phyloP scores from a whole-genome alignment of 2,888 invertebrate genomes.

The Elysia crispata region DNA sequence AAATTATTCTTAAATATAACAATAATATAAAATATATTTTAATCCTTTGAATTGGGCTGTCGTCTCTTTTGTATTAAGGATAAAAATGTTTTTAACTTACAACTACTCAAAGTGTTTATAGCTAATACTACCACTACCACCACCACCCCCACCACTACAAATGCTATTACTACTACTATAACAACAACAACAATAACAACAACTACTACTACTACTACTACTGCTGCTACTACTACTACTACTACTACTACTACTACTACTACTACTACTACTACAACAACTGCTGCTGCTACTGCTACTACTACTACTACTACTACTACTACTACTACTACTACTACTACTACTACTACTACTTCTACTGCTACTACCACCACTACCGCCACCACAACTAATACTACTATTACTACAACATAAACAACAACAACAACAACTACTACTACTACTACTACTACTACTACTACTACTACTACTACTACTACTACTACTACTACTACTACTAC shows the following conservation, averaged over 20 bases:
- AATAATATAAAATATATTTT: no score
- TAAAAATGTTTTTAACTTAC: no score
- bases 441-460: slow-evolving; percentile 9
- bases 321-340: slow-evolving; percentile 9
- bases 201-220: slow-evolving; percentile 19
- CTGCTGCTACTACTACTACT: slow-evolving; percentile 11
- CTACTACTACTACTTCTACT: slow-evolving; percentile 4
- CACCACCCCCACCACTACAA: no score
- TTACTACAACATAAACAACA: no score
- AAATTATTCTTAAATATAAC: no score
- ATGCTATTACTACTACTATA: slow-evolving; percentile 15
- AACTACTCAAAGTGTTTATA: no score
- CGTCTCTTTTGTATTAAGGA: no score
- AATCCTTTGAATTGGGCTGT: no score
- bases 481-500: slow-evolving; percentile 12
- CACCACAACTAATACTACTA: no score
- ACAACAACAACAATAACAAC: slow-evolving; percentile 5
- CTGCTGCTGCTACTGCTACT: background rate
- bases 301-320: slow-evolving; percentile 4
- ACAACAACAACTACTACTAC: no score
- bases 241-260: slow-evolving; percentile 9
- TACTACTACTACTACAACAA: background rate
- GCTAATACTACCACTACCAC: background rate
- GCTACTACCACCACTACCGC: background rate
- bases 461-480: slow-evolving; percentile 9